phyloP scores from a whole-genome alignment of 2,888 invertebrate genomes.

The Dryococelus australis region DNA sequence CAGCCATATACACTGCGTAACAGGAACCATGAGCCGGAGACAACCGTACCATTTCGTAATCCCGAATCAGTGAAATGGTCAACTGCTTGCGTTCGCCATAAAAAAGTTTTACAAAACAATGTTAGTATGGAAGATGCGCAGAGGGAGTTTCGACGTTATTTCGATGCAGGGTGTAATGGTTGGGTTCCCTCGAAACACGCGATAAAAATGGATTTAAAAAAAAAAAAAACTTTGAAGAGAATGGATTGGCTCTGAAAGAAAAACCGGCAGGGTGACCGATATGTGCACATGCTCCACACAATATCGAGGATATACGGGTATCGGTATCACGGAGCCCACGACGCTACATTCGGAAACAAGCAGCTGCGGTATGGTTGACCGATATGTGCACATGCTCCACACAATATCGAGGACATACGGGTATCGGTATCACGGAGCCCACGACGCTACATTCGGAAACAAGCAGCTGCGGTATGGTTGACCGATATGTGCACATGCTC shows the following conservation, averaged over 20 bases:
- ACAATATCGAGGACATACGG: constrained; percentile 5
- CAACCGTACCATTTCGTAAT: background rate
- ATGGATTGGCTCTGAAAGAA: background rate
- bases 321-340: background rate
- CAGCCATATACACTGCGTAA: too few relatives aligned
- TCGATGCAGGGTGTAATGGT: background rate
- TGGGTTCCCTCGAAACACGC: background rate
- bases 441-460: background rate
- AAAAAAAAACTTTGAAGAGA: constrained; percentile 12
- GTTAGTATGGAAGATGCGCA: background rate
- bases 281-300: background rate
- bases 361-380: too few relatives aligned
- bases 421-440: background rate
- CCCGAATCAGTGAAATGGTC: background rate
- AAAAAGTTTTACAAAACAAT: background rate
- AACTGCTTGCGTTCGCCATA: background rate
- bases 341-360: background rate
- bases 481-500: too few relatives aligned
- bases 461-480: too few relatives aligned
- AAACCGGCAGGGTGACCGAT: background rate
- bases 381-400: background rate
- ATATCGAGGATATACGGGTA: constrained; percentile 10
- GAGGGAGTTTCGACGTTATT: background rate
- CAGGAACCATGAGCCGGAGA: too few relatives aligned
- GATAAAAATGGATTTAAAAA: background rate